Evolutionary conservation across 2,797 vertebrate genomes (phyloP).

Genomic region (Phataginus tricuspis): DNA sequence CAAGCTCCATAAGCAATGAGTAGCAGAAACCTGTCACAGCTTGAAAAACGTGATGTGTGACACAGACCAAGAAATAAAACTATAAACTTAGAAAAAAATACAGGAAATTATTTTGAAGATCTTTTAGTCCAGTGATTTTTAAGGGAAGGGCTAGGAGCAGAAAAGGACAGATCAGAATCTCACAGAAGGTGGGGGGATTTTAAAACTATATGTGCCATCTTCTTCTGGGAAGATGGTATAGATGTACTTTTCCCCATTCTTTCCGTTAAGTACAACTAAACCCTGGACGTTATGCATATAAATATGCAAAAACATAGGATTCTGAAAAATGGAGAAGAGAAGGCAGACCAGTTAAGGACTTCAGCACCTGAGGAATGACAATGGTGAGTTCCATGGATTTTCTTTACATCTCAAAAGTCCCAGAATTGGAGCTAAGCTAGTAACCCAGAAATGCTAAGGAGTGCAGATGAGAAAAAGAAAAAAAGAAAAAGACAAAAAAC

Average conservation of each 20-base stretch:
- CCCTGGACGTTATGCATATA: background rate
- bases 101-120: background rate
- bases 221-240: background rate
- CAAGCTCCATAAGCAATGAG: background rate
- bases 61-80: background rate
- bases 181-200: background rate
- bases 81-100: background rate
- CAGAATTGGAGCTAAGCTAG: background rate
- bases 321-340: background rate
- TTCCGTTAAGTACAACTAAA: background rate
- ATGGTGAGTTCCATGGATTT: background rate
- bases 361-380: background rate
- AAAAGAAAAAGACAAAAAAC: background rate
- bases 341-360: background rate
- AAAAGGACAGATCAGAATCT: background rate
- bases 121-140: background rate
- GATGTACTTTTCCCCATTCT: background rate
- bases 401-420: background rate
- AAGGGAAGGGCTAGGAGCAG: background rate
- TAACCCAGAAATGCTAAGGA: background rate
- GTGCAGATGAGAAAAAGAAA: background rate
- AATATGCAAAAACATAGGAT: background rate
- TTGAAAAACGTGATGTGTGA: background rate
- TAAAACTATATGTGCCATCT: background rate
- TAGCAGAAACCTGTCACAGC: background rate